Percentiles rank a stretch among this genome's conserved stretches.
Conservation (phyloP, 2,797 vertebrate species). For the Hipposideros larvatus region DNA sequence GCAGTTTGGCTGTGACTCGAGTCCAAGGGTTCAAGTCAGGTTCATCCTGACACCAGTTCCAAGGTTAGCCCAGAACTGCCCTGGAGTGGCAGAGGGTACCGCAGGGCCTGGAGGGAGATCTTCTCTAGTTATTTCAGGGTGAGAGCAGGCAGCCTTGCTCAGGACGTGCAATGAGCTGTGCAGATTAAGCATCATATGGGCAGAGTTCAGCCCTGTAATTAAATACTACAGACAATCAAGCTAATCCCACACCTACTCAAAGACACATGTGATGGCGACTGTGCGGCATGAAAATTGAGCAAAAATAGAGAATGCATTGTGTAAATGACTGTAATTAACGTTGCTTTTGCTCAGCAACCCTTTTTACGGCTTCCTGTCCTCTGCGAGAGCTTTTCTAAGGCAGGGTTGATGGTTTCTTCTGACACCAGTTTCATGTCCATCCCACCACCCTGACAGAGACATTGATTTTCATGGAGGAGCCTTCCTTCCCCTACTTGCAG, state of each 20-base stretch:
- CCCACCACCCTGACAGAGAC: not conserved
- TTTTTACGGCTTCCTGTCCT: not conserved
- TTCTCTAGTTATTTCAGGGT: not conserved
- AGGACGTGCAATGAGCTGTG: rapidly evolving
- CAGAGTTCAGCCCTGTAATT: not conserved
- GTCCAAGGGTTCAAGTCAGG: not conserved
- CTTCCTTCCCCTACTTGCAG: not conserved
- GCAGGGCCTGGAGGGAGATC: not conserved
- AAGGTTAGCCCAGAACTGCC: not conserved
- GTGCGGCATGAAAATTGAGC: not conserved
- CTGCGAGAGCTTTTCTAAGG: not conserved
- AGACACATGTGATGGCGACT: rapidly evolving
- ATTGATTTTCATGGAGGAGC: not conserved
- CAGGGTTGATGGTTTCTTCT: not conserved
- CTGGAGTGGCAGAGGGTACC: not conserved
- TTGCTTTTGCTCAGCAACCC: not conserved
- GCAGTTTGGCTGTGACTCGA: not conserved
- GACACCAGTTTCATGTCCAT: not conserved
- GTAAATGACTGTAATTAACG: not conserved
- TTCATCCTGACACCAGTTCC: not conserved
- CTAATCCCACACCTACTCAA: not conserved
- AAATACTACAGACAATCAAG: not conserved
- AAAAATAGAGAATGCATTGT: not conserved
- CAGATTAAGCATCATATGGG: rapidly evolving
- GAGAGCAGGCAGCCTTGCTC: not conserved